A percentile compares a stretch with the other conserved stretches of the same genome.
phyloP scores from a whole-genome alignment of 1,140 invertebrate species.

The Liolophura sinensis region DNA sequence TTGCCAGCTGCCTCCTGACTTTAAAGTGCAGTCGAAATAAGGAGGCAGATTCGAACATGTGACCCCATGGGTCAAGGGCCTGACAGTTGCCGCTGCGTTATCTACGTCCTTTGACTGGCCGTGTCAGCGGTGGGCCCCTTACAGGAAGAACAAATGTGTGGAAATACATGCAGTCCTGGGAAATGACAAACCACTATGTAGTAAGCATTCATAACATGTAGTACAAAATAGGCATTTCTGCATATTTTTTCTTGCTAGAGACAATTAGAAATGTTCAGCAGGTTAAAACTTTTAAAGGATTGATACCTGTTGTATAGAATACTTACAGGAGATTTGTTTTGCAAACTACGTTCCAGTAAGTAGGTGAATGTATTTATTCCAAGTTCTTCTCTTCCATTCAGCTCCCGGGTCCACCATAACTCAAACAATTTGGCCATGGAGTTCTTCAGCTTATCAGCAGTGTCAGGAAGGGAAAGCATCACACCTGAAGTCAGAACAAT shows the following conservation, averaged over 20 bases:
- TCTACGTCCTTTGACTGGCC: too few species aligned
- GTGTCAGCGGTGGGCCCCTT: too few species aligned
- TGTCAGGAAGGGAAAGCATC: constrained; percentile 27
- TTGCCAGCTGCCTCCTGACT: not conserved
- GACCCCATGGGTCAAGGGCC: too few species aligned
- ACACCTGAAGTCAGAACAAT: constrained; percentile 24
- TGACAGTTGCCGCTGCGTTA: too few species aligned
- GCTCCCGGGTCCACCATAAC: constrained; percentile 31
- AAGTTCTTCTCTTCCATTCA: constrained; percentile 33
- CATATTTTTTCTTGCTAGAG: too few species aligned
- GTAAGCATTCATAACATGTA: too few species aligned
- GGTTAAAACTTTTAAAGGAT: not conserved
- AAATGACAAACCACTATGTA: too few species aligned
- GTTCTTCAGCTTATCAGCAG: constrained; percentile 28
- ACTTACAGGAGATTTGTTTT: constrained; percentile 27
- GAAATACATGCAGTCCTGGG: too few species aligned
- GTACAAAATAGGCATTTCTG: not conserved
- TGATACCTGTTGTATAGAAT: not conserved
- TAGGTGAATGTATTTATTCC: constrained; percentile 35
- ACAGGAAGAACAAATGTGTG: too few species aligned
- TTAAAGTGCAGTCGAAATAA: not conserved
- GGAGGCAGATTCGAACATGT: too few species aligned
- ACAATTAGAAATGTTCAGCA: too few species aligned
- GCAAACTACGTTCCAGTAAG: constrained; percentile 30
- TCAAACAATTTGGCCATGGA: constrained; percentile 36